Evolutionary conservation across 1,140 invertebrate species (phyloP), one percentile per base, ranked within the genome.

Genomic region (Hylaeus anthracinus): DNA sequence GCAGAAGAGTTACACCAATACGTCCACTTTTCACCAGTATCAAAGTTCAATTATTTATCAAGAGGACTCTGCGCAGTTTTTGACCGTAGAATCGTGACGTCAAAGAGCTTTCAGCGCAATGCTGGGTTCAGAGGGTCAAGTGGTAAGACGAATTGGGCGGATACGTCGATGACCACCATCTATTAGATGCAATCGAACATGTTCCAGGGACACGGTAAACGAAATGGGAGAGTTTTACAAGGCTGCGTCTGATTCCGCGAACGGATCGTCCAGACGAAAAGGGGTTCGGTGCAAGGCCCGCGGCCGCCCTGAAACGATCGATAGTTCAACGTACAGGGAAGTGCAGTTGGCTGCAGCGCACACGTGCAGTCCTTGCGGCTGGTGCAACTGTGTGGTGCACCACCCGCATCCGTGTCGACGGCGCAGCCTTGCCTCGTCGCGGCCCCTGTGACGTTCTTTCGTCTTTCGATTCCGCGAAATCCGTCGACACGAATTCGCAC

Each of bases 271-370:
- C 8, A 14, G 63, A 60, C 61, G 15, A 8, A 58, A 15, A 12
- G 63, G 15, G 53, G 60, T 43, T 15, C 43, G 72, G 63, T 66
- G 78, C 61, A 45, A 67, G 61, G 15, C 51, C 58, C 64, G 74
- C 82, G 71, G 83, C 85, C 81, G 79, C 83, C 85, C 79, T 60
- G 82, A 84, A 87, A 75, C 78, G 90, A 92, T 93, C 92, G 91
- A 93, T 93, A 92, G 91, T 92, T 93, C 90, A 92, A 93, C 90
- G 91, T 92, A 92, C 91, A 91, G 86, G 69, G 89, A 88, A 91
- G 88, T 85, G 87, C 87, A 87, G 76, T 26, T 61, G 56, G 85
- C 61, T 73, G 67, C 56, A 64, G 84, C 81, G 78, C 88, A 65
- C 88, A 88, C 88, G 84, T 88, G 86, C 89, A 63, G 39, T 70